phyloP scores from a whole-genome alignment of 1,140 invertebrate genomes.

The Drosophila melanica region DNA sequence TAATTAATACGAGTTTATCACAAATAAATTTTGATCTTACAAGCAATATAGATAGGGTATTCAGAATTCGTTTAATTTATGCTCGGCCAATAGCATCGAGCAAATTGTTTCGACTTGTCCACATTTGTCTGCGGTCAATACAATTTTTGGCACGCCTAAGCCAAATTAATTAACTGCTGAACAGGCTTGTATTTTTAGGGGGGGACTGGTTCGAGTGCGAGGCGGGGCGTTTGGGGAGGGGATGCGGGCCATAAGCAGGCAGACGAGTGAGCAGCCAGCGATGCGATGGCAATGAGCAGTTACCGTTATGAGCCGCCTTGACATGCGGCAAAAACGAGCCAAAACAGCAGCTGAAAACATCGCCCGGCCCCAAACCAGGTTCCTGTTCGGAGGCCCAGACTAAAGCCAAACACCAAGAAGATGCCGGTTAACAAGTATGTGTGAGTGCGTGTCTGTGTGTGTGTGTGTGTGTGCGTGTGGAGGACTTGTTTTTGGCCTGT shows the following conservation, averaged over 20 bases:
- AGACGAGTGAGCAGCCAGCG: conserved; percentile 18
- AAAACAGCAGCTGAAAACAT: conserved; percentile 27
- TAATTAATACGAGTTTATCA: too few relatives aligned
- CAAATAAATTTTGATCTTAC: too few relatives aligned
- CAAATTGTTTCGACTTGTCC: conserved; percentile 39
- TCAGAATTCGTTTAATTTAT: not conserved
- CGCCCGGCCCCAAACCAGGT: not conserved
- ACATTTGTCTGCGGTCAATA: conserved; percentile 46
- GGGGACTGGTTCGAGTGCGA: too few relatives aligned
- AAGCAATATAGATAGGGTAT: not conserved
- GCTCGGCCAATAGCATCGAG: not conserved
- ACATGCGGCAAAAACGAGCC: conserved; percentile 21
- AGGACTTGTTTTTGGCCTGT: conserved; percentile 70
- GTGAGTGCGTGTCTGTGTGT: conserved; percentile 16
- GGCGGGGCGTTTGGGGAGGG: not conserved
- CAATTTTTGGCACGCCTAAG: conserved; percentile 68
- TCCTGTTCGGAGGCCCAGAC: conserved; percentile 26
- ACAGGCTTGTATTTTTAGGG: conserved; percentile 3
- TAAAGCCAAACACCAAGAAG: conserved; percentile 13
- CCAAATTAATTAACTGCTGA: conserved; percentile 68
- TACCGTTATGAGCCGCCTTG: conserved; percentile 44
- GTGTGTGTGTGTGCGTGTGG: conserved; percentile 22
- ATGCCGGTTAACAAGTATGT: conserved; percentile 23
- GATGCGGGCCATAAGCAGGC: not conserved
- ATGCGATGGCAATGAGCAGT: conserved; percentile 40